Percentiles rank a stretch among this genome's conserved stretches.
Evolutionary conservation across 2,888 invertebrate species (phyloP).

Genomic region (Drosophila pegasa): DNA sequence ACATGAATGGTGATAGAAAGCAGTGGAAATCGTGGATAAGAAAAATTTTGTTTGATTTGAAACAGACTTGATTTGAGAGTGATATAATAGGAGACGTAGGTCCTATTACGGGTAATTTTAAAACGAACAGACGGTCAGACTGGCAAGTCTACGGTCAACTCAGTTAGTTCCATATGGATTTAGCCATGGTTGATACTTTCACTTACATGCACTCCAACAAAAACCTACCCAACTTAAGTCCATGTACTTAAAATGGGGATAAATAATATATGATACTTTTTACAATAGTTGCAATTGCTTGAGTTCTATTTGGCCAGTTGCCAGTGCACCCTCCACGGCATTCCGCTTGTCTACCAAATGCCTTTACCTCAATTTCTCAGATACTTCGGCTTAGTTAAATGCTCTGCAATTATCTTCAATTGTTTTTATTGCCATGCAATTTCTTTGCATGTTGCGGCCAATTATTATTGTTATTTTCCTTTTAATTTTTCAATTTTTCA

Average conservation of each 20-base stretch:
- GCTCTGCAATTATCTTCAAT: conserved; percentile 13
- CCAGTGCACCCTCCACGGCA: neutral
- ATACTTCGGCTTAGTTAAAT: neutral
- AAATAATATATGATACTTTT: neutral
- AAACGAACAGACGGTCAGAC: too few species aligned
- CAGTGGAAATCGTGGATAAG: too few species aligned
- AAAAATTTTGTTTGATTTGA: too few species aligned
- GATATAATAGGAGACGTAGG: too few species aligned
- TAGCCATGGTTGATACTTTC: too few species aligned
- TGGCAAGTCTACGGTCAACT: neutral
- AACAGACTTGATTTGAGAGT: too few species aligned
- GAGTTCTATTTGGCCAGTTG: neutral
- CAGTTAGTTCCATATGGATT: too few species aligned
- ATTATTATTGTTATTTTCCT: conserved; percentile 19
- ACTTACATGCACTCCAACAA: too few species aligned
- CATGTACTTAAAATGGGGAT: too few species aligned
- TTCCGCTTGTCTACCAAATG: neutral
- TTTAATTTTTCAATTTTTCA: conserved; percentile 41
- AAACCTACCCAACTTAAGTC: too few species aligned
- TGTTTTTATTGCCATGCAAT: conserved; percentile 19
- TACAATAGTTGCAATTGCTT: neutral
- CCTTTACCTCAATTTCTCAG: neutral
- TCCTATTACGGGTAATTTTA: too few species aligned
- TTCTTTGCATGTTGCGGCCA: conserved; percentile 29
- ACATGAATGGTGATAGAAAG: too few species aligned